Evolutionary conservation across 1,140 invertebrate genomes (phyloP), one percentile per base, ranked within the genome.

Genomic region (Tribolium madens): DNA sequence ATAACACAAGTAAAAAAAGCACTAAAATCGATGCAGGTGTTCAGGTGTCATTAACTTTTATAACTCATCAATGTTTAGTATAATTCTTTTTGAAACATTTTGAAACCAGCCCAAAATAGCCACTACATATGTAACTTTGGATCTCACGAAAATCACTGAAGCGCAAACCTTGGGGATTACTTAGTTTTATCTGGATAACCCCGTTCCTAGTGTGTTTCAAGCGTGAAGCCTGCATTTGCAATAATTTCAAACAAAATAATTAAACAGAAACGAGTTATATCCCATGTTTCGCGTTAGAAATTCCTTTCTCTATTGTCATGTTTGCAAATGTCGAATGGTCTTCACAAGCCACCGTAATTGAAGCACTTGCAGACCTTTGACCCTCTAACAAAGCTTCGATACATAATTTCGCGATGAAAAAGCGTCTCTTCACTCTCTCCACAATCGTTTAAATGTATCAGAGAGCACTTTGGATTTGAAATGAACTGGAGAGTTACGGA

Each of bases 401-500:
- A 64, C 10, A 33, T 64, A 64, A 64, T 64, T 33, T 33, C 26
- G n/a, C 26, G 3, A 64, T 42, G 21, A 64, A 64, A 64, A 64
- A 64, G 12, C 21, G 26, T 64, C 26, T 31, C 53, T 21, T 18
- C 18, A 60, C 17, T 60, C 15, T 10, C 53, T 1, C 18, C 57
- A 13, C 57, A 64, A 64, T 64, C 57, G 57, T 64, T 64, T 33
- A 64, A 33, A 31, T 31, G 26, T 15, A n/a, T 64, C 26, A 31
- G 1, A 60, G 53, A 26, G 21, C 14, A 31, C 57, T 64, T 64
- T 33, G 57, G 57, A 2, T 64, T 64, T 15, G 10, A 33, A 64
- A 64, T 64, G 57, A 64, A 26, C 26, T 64, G n/a, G 36, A 64
- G 57, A 12, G 21, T 64, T 64, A n/a, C 57, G 9, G 12, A n/a